phyloP scores from a whole-genome alignment of 1,140 invertebrate genomes.

The Prorops nasuta region DNA sequence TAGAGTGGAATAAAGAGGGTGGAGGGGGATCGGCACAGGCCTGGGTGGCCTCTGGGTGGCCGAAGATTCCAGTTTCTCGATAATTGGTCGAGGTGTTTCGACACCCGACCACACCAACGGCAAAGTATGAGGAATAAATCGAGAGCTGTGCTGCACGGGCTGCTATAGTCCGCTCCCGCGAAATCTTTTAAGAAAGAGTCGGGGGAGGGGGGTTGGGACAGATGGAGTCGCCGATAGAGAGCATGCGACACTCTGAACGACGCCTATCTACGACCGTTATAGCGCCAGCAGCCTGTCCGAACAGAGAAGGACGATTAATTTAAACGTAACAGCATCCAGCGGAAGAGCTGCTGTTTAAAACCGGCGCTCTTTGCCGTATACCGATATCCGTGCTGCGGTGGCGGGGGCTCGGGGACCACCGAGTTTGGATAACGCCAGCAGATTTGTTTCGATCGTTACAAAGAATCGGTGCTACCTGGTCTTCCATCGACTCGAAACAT shows the following conservation, averaged over 20 bases:
- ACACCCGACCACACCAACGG: constrained; percentile 52
- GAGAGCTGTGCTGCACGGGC: not conserved
- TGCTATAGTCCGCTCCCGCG: too few species aligned
- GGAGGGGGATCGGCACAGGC: constrained; percentile 8
- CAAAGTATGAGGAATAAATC: constrained; percentile 46
- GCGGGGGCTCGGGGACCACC: too few species aligned
- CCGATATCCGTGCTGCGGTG: too few species aligned
- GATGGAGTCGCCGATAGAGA: constrained; percentile 23
- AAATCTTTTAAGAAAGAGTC: constrained; percentile 2
- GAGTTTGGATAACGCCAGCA: too few species aligned
- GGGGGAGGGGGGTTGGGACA: constrained; percentile 7
- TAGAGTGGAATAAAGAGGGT: constrained; percentile 10
- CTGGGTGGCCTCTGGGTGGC: constrained; percentile 45
- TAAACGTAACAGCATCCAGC: too few species aligned
- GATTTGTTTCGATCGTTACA: too few species aligned
- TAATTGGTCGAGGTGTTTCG: constrained; percentile 59
- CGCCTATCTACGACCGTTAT: constrained; percentile 32
- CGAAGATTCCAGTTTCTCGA: constrained; percentile 57
- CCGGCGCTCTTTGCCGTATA: too few species aligned
- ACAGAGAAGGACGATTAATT: constrained; percentile 23
- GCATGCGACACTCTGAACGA: constrained; percentile 23
- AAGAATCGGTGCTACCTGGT: too few species aligned
- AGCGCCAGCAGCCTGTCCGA: constrained; percentile 17
- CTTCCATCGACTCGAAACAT: too few species aligned
- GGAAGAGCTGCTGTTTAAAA: too few species aligned